Conservation (phyloP, 2,797 vertebrate genomes). For the Sitta carolinensis region DNA sequence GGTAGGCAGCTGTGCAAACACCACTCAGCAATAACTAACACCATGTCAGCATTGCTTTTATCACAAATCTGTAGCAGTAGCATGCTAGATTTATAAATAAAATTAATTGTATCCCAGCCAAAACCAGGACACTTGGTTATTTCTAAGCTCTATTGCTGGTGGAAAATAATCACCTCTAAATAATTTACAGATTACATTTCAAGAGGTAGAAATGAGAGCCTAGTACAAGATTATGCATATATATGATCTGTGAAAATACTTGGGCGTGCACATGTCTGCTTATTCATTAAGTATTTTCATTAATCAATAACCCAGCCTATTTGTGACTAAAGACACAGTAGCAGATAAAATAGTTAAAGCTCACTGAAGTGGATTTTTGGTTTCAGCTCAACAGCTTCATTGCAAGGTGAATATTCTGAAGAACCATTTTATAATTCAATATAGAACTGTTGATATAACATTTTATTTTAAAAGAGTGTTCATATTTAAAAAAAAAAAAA, state of each 20-base stretch:
- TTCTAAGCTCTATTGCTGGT: neutral
- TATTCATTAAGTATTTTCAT: conserved; percentile 6
- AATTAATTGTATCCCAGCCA: neutral
- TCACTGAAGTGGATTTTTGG: neutral
- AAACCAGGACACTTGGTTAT: neutral
- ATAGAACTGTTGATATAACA: neutral
- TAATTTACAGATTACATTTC: neutral
- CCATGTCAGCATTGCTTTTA: neutral
- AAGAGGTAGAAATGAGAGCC: neutral
- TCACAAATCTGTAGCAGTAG: neutral
- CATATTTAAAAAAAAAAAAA: neutral
- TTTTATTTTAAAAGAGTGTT: neutral
- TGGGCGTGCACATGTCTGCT: neutral
- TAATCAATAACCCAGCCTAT: neutral
- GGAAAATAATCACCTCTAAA: neutral
- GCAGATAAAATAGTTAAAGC: neutral
- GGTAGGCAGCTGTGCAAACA: neutral
- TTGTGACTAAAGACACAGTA: neutral
- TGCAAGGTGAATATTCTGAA: neutral
- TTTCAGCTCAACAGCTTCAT: neutral
- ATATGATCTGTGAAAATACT: neutral
- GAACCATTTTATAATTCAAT: neutral
- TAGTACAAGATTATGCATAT: neutral
- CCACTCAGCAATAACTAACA: neutral
- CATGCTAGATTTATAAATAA: neutral